Conservation (phyloP, 2,797 vertebrate species). For the Pterois miles region DNA sequence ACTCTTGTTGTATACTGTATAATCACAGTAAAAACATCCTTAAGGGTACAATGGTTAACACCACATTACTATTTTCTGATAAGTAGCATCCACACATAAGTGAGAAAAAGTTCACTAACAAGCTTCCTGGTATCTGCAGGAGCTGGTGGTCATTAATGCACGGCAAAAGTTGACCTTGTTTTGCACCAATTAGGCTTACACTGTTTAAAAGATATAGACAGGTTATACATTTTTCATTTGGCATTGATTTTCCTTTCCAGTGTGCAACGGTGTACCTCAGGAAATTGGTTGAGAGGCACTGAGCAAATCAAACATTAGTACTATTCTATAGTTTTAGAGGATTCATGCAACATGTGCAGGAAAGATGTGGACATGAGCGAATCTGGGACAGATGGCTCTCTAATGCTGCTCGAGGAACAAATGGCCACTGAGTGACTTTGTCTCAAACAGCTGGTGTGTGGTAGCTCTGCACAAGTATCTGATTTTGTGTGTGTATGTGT, state of each 20-base stretch:
- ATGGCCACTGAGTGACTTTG: constrained; percentile 62
- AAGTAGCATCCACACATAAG: not conserved
- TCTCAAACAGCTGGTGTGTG: constrained; percentile 67
- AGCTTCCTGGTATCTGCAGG: constrained; percentile 8
- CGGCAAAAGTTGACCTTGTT: not conserved
- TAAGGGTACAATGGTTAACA: not conserved
- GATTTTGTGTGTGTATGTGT: constrained; percentile 8
- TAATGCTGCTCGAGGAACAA: constrained; percentile 62
- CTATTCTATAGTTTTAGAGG: not conserved
- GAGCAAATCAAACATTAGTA: constrained; percentile 1
- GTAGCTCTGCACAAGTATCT: constrained; percentile 31
- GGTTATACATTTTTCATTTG: constrained; percentile 27
- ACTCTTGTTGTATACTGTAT: not conserved
- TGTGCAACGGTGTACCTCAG: not conserved
- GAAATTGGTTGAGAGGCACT: not conserved
- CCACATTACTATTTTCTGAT: not conserved
- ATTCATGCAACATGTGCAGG: constrained; percentile 19
- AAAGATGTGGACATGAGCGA: constrained; percentile 36
- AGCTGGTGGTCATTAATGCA: constrained; percentile 4
- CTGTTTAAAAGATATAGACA: constrained; percentile 9
- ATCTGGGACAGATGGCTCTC: constrained; percentile 64
- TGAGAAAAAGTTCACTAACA: constrained; percentile 15
- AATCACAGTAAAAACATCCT: not conserved
- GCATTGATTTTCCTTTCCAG: constrained; percentile 9
- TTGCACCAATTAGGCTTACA: constrained; percentile 16